phyloP scores from a whole-genome alignment of 2,113 vertebrate genomes.

The Podarcis muralis region DNA sequence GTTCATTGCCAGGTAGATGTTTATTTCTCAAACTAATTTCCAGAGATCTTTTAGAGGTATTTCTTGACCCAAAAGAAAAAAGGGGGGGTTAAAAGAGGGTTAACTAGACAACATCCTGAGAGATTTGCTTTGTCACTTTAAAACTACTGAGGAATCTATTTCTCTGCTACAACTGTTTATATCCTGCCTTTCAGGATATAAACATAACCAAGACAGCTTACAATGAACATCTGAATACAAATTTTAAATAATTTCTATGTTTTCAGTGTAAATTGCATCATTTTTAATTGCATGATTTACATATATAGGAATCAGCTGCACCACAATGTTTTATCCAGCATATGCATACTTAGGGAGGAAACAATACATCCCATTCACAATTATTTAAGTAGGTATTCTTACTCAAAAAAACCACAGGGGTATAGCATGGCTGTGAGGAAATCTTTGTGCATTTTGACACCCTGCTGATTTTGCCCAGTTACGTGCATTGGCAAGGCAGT shows the following conservation, averaged over 20 bases:
- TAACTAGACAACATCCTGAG: not conserved
- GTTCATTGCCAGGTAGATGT: not conserved
- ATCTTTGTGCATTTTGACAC: not conserved
- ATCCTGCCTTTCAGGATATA: too few species aligned
- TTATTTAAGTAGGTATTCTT: too few species aligned
- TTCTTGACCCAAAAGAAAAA: not conserved
- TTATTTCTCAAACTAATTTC: not conserved
- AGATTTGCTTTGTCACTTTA: not conserved
- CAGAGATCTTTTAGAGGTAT: not conserved
- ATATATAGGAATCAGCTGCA: too few species aligned
- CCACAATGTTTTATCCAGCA: not conserved
- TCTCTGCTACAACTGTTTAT: too few species aligned
- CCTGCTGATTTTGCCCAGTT: too few species aligned
- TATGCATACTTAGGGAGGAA: not conserved
- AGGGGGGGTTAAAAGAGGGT: not conserved
- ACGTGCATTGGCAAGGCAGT: not conserved
- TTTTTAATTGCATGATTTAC: too few species aligned
- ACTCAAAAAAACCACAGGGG: not conserved
- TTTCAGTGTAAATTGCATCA: too few species aligned
- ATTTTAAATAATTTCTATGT: too few species aligned
- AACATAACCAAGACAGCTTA: too few species aligned
- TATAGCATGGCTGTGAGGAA: not conserved
- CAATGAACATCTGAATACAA: too few species aligned
- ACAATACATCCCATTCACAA: not conserved
- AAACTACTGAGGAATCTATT: not conserved